Evolutionary conservation across 35 echinoderm and acorn worm genomes (phyloP), one percentile per base, ranked within the genome.

Genomic region (Patiria miniata): DNA sequence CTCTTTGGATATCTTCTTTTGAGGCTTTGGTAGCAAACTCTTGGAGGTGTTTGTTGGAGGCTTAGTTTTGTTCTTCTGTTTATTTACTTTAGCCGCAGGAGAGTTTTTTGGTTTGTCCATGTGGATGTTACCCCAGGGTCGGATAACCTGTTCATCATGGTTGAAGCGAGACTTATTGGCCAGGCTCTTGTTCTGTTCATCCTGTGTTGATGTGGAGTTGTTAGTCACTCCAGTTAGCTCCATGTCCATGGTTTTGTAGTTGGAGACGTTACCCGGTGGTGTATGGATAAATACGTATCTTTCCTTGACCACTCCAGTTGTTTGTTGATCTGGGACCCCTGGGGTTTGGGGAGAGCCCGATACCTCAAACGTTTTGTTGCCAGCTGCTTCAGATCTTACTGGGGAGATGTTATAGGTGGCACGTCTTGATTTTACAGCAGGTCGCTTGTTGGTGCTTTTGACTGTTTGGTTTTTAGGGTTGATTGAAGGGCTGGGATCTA

Each of bases 71-170:
- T 5, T 4, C 34, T 36, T 73, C 1, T 2, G n/a, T 7, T 73
- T 73, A 23, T 28, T 60, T 18, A 5, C 7, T 60, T 60, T 36
- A 23, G 42, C 42, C 12, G 42, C 4, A 12, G 42, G 14, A 73
- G 7, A 32, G 65, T 5, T 30, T 18, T 10, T 26, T 28, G 65
- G 65, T 26, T 73, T 34, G 34, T 73, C 65, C 26, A 73, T 7
- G 14, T 73, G 65, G 7, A 73, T 73, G 34, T 73, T 73, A 2
- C 65, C 65, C 65, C 65, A 73, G 2, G 65, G 65, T 73, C 65
- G 26, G 29, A 73, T 73, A 8, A 73, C 65, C 29, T 34, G 65
- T 14, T 73, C 65, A 10, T 73, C 65, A 73, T 73, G 65, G 29
- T 73, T 73, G 26, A 73, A 12, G 65, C 23, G 14, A 30, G 65